Percentiles rank a stretch among this genome's conserved stretches.
Evolutionary conservation across 1,140 invertebrate species (phyloP).

Genomic region (Anastrepha obliqua): DNA sequence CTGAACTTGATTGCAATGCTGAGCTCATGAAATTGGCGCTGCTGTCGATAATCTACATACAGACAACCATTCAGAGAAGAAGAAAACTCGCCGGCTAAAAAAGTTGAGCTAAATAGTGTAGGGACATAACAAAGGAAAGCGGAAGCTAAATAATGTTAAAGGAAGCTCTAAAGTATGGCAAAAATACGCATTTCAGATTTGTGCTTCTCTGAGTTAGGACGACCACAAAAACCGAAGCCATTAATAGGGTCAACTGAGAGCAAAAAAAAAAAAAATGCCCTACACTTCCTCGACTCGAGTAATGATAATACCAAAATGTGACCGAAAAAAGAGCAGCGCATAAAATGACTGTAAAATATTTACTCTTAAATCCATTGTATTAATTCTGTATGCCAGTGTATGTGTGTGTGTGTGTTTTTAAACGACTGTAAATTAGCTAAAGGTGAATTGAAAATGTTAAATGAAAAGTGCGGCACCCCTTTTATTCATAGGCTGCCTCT

Average conservation of each 20-base stretch:
- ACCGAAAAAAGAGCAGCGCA: no score
- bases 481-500: neutral
- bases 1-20: neutral
- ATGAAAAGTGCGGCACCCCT: neutral
- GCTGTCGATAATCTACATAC: no score
- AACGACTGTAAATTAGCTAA: neutral
- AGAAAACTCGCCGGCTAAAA: no score
- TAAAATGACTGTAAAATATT: no score
- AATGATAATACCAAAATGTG: no score
- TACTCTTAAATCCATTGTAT: no score
- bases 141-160: neutral
- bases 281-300: no score
- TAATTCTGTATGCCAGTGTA: no score
- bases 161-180: neutral
- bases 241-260: neutral
- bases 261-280: no score
- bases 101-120: neutral
- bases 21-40: neutral
- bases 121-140: neutral
- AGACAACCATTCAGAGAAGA: no score
- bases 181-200: neutral
- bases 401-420: no score
- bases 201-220: neutral
- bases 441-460: neutral
- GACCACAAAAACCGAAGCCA: neutral